Percentiles rank a stretch among this genome's conserved stretches.
Conservation (phyloP, 1,140 invertebrate genomes). For the Trichoplusia ni region DNA sequence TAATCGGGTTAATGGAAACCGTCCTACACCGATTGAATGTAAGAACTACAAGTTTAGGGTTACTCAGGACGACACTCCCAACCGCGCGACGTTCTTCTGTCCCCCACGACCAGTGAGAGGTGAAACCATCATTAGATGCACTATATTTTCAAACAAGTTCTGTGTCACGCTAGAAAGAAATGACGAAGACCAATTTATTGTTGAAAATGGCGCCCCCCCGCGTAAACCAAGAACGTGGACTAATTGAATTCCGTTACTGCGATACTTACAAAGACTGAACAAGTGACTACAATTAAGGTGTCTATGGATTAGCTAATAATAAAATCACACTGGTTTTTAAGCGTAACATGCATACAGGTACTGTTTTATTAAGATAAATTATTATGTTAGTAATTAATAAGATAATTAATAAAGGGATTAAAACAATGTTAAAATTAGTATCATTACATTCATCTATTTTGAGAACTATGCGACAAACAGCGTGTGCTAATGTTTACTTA, state of each 20-base stretch:
- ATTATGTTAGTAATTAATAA: neutral
- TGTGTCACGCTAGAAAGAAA: constrained; percentile 69
- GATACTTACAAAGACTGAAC: constrained; percentile 31
- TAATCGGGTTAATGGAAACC: neutral
- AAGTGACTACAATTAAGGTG: neutral
- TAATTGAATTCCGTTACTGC: neutral
- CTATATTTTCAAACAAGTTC: constrained; percentile 74
- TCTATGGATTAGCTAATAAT: neutral
- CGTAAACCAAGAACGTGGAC: constrained; percentile 53
- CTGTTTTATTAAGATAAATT: constrained; percentile 8
- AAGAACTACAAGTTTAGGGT: constrained; percentile 73
- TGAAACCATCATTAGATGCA: constrained; percentile 59
- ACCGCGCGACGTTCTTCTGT: constrained; percentile 66
- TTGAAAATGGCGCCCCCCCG: constrained; percentile 51
- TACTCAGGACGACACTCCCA: constrained; percentile 57
- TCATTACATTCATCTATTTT: too few relatives aligned
- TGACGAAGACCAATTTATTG: constrained; percentile 63
- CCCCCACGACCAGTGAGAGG: constrained; percentile 55
- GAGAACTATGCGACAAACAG: too few relatives aligned
- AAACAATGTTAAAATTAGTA: neutral
- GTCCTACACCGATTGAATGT: constrained; percentile 61
- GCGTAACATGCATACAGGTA: neutral
- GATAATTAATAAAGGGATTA: constrained; percentile 4
- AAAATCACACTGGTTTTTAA: neutral
- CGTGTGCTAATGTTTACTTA: too few relatives aligned